Conservation (phyloP, 2,113 vertebrate species). For the Scomber scombrus region DNA sequence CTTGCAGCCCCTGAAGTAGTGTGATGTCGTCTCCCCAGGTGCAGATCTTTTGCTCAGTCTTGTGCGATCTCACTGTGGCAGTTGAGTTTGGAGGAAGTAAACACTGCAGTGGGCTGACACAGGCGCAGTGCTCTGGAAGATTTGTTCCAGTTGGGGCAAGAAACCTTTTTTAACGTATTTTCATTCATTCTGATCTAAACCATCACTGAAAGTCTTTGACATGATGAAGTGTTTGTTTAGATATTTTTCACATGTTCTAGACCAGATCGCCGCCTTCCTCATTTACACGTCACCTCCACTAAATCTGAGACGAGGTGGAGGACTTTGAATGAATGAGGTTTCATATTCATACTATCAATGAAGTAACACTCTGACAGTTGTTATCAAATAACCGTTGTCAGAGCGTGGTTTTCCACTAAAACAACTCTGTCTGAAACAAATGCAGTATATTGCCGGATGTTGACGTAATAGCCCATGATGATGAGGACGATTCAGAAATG, state of each 20-base stretch:
- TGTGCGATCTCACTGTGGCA: conserved; percentile 10
- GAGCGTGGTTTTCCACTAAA: conserved; percentile 27
- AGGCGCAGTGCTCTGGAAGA: not conserved
- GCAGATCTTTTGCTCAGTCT: conserved; percentile 11
- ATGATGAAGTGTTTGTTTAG: not conserved
- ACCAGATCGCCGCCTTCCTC: not conserved
- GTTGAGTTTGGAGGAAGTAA: conserved; percentile 19
- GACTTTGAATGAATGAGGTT: conserved; percentile 14
- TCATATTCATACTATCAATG: not conserved
- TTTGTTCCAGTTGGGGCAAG: not conserved
- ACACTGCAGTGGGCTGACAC: not conserved
- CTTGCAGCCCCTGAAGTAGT: conserved; percentile 1
- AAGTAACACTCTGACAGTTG: conserved; percentile 20
- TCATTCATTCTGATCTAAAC: conserved; percentile 4
- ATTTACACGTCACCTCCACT: conserved; percentile 13
- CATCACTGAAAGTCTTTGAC: conserved; percentile 10
- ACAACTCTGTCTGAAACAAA: conserved; percentile 5
- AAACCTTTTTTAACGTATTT: not conserved
- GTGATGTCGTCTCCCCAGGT: not conserved
- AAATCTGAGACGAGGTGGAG: not conserved
- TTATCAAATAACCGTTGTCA: conserved; percentile 10
- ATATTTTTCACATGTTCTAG: conserved; percentile 19
- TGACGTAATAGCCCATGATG: not conserved
- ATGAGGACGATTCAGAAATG: not conserved
- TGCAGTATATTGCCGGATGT: not conserved